A percentile compares a stretch with the other conserved stretches of the same genome.
phyloP scores from a whole-genome alignment of 2,113 vertebrate genomes.

The Lagopus leucura region DNA sequence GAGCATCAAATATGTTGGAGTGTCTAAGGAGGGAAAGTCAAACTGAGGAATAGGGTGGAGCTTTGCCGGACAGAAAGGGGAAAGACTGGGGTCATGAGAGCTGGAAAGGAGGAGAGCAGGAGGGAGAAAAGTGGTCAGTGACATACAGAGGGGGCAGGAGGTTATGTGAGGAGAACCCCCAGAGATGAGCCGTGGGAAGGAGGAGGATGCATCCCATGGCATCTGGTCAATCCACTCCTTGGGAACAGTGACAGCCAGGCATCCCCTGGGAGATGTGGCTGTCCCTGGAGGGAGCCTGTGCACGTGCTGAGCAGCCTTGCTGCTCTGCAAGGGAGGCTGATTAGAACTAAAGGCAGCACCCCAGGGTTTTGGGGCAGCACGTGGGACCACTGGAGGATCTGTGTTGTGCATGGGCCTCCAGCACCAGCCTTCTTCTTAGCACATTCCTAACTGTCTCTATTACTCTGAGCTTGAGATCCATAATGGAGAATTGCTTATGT shows the following conservation, averaged over 20 bases:
- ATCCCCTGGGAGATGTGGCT: neutral
- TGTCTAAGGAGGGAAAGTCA: neutral
- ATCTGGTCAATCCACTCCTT: neutral
- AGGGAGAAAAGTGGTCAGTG: neutral
- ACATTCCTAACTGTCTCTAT: neutral
- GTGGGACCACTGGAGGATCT: neutral
- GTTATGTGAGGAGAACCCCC: neutral
- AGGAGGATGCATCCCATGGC: neutral
- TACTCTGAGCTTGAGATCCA: neutral
- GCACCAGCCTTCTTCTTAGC: neutral
- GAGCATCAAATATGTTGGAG: neutral
- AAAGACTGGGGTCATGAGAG: neutral
- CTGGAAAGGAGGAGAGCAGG: neutral
- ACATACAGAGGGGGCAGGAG: neutral
- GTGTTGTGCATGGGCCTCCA: neutral
- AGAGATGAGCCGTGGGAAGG: neutral
- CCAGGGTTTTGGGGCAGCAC: neutral
- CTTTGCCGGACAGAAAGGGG: fast-evolving
- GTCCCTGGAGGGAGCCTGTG: neutral
- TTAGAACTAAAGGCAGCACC: neutral
- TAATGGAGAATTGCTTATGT: neutral
- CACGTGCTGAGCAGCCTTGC: neutral
- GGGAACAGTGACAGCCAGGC: neutral
- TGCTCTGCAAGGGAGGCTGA: neutral
- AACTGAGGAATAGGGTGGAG: neutral